phyloP scores from a whole-genome alignment of 2,888 invertebrate species.

The Conops quadrifasciatus region DNA sequence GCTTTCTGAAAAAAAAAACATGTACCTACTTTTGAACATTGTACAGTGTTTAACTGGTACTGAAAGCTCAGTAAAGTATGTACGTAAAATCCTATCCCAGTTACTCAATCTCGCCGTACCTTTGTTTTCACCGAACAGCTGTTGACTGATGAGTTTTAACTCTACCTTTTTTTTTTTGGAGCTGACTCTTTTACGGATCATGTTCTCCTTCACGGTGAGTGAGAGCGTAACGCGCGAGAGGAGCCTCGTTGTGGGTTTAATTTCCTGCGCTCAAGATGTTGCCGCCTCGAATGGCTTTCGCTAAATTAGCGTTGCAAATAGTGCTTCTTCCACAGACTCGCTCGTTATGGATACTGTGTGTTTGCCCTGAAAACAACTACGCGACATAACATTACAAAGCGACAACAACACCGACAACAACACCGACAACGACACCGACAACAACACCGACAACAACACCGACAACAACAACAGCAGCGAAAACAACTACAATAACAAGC shows the following conservation, averaged over 20 bases:
- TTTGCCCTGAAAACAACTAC: conserved; percentile 35
- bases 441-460: conserved; percentile 23
- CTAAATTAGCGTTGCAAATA: conserved; percentile 62
- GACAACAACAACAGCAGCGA: conserved; percentile 15
- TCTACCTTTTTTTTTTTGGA: neutral
- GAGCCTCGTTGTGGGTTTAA: conserved; percentile 29
- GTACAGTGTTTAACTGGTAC: no score
- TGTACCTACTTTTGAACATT: no score
- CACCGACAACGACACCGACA: conserved; percentile 17
- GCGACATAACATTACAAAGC: conserved; percentile 11
- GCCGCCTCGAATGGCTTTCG: conserved; percentile 49
- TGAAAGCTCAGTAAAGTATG: neutral
- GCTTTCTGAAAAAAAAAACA: no score
- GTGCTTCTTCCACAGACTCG: conserved; percentile 51
- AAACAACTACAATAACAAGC: neutral
- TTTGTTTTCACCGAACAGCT: conserved; percentile 10
- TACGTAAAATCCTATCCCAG: neutral
- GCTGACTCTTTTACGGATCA: conserved; percentile 12
- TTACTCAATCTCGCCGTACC: neutral
- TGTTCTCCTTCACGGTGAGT: neutral
- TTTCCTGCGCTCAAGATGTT: conserved; percentile 42
- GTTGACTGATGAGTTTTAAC: conserved; percentile 34
- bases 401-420: conserved; percentile 12
- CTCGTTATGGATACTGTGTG: conserved; percentile 41
- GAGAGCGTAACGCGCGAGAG: neutral